A percentile compares a stretch with the other conserved stretches of the same genome.
These are phyloP conservation scores for Sinocyclocheilus maitianheensis DNA, from an alignment of 2,113 vertebrate genomes.

Conservation along the genomic window DNA sequence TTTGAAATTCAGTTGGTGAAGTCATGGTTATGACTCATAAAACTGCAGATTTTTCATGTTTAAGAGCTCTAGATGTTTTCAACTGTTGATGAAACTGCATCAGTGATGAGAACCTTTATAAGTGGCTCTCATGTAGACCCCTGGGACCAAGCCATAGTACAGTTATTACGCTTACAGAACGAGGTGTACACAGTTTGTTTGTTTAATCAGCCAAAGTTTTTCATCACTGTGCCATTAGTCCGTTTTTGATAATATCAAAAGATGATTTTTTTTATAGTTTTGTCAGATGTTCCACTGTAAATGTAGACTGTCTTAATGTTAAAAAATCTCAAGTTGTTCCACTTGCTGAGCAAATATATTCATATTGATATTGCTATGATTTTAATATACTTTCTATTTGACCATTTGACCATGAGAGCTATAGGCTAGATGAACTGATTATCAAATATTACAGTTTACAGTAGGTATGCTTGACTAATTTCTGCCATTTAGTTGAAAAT, in stretches of 20 bases:
- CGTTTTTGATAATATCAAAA: neutral
- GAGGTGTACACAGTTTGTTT: neutral
- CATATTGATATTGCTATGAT: neutral
- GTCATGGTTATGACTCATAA: constrained; percentile 28
- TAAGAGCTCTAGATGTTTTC: constrained; percentile 19
- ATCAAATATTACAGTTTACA: neutral
- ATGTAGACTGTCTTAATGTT: neutral
- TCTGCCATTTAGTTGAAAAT: too few species aligned
- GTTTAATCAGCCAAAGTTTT: neutral
- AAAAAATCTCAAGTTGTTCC: neutral
- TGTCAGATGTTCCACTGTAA: neutral
- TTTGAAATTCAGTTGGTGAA: constrained; percentile 13
- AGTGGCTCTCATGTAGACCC: neutral
- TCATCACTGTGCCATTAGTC: neutral
- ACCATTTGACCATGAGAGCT: neutral
- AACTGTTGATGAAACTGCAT: neutral
- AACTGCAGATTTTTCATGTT: constrained; percentile 16
- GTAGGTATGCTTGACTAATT: neutral
- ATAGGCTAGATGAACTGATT: neutral
- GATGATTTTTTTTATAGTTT: neutral
- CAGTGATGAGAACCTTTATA: constrained; percentile 15
- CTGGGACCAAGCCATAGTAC: neutral
- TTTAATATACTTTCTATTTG: neutral
- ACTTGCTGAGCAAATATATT: neutral
- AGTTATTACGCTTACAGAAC: neutral